Conservation (phyloP, 2,797 vertebrate genomes). For the Chaenodraco wilsoni region DNA sequence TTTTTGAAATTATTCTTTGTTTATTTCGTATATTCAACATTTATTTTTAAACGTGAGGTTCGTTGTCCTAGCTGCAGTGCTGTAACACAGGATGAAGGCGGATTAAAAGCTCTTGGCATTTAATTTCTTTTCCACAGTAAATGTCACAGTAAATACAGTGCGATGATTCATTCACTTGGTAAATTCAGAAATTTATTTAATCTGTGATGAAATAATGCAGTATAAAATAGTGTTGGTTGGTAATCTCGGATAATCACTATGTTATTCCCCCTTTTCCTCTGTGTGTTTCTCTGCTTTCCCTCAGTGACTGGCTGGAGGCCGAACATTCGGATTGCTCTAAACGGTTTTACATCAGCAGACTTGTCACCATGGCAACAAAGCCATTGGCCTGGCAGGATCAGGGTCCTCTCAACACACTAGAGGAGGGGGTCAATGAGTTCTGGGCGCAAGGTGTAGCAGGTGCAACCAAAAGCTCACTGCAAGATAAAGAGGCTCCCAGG, state of each 20-base stretch:
- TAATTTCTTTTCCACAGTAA: slow-evolving; percentile 23
- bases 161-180: slow-evolving; percentile 20
- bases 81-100: slow-evolving; percentile 1
- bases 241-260: slow-evolving; percentile 45
- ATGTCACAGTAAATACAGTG: slow-evolving; percentile 39
- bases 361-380: slow-evolving; percentile 68
- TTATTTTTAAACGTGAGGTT: background rate
- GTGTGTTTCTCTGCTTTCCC: slow-evolving; percentile 13
- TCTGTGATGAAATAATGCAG: slow-evolving; percentile 10
- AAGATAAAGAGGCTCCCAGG: slow-evolving; percentile 52
- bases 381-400: slow-evolving; percentile 49
- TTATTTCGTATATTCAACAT: background rate
- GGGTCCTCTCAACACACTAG: slow-evolving; percentile 40
- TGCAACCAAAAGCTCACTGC: slow-evolving; percentile 9
- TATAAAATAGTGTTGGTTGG: slow-evolving; percentile 43
- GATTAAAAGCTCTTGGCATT: slow-evolving; percentile 24
- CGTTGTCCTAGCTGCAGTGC: background rate
- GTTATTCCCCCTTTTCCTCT: slow-evolving; percentile 9
- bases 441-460: slow-evolving; percentile 34
- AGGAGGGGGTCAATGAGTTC: slow-evolving; percentile 47
- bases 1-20: background rate
- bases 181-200: background rate
- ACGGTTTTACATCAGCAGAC: slow-evolving; percentile 49
- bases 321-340: slow-evolving; percentile 47
- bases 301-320: slow-evolving; percentile 52